Evolutionary conservation across 1,140 invertebrate species (phyloP), one percentile per base, ranked within the genome.

Genomic region (Ephestia elutella): DNA sequence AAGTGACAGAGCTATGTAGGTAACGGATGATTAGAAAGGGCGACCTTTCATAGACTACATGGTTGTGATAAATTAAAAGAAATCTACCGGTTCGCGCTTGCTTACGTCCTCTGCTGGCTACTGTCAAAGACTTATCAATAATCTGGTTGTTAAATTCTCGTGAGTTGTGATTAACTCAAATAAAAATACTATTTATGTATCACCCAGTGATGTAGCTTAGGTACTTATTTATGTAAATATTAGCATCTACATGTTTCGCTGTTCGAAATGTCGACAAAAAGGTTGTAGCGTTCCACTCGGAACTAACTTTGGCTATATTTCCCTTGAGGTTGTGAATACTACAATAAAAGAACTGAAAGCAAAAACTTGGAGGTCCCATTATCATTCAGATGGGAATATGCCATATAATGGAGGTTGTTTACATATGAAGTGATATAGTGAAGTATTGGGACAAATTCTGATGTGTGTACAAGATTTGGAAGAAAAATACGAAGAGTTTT

Each of bases 41-140:
- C n/a, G 15, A 30, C 60, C 56, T 35, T 73, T 59, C 54, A 51
- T 68, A 71, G 69, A 77, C 71, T 77, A 62, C 63, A 71, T 75
- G 82, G 82, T 86, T 86, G 82, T 86, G 82, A 86, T 80, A 71
- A 32, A 67, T 71, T 65, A 75, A 80, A 63, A 13, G 56, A 73
- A 59, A 63, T 32, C 63, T 35, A 61, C 44, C 63, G 30, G 70
- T 60, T 60, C 70, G 70, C 63, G 53, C 57, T 59, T 66, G 38
- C 60, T 65, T 69, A 63, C 57, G 56, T 73, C 63, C 56, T 54
- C 48, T 38, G 38, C 30, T 32, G 30, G 30, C 59, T 62, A 50
- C 57, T 63, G 66, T 65, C 38, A 61, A 63, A 69, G 64, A 84
- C 80, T 73, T 73, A 73, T 72, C 71, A 73, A 73, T 60, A 59